A percentile compares a stretch with the other conserved stretches of the same genome.
These are phyloP conservation scores for Brachionus manjavacas DNA, from an alignment of 1,140 invertebrate genomes.

Conservation along the genomic window DNA sequence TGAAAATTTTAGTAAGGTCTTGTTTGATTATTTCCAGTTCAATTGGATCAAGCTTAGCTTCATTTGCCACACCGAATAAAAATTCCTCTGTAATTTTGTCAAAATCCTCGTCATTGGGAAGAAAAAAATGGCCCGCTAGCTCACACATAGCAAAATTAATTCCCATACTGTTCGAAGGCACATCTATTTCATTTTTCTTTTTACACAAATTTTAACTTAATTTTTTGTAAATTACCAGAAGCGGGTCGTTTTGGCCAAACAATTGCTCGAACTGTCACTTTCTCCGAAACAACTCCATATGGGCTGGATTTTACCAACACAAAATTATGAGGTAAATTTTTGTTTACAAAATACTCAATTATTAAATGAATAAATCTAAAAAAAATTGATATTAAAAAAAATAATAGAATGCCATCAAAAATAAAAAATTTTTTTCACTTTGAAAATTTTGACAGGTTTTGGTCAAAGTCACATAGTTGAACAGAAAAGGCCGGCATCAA, in stretches of 20 bases:
- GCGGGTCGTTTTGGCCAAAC: slow-evolving; percentile 10
- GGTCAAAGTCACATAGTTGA: slow-evolving; percentile 24
- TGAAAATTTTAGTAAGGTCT: neutral
- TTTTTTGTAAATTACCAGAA: neutral
- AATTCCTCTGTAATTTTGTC: neutral
- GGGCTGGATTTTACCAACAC: neutral
- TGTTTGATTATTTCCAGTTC: neutral
- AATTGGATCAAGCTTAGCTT: neutral
- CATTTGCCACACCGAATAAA: neutral
- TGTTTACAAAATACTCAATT: neutral
- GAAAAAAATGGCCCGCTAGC: slow-evolving; percentile 19
- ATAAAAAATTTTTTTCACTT: neutral
- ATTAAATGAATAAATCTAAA: neutral
- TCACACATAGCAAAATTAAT: slow-evolving; percentile 37
- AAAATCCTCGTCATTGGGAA: neutral
- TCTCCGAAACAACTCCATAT: neutral
- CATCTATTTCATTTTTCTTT: neutral
- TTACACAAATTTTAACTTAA: neutral
- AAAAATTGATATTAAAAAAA: too few relatives aligned
- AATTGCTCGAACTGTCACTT: neutral
- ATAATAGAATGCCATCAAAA: too few relatives aligned
- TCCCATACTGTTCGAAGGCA: neutral
- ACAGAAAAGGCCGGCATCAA: neutral
- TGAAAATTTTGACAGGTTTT: slow-evolving; percentile 11
- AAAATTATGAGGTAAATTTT: slow-evolving; percentile 20